Percentiles rank a stretch among this genome's conserved stretches.
phyloP scores from a whole-genome alignment of 1,140 invertebrate species.

The Drosophila kikkawai region DNA sequence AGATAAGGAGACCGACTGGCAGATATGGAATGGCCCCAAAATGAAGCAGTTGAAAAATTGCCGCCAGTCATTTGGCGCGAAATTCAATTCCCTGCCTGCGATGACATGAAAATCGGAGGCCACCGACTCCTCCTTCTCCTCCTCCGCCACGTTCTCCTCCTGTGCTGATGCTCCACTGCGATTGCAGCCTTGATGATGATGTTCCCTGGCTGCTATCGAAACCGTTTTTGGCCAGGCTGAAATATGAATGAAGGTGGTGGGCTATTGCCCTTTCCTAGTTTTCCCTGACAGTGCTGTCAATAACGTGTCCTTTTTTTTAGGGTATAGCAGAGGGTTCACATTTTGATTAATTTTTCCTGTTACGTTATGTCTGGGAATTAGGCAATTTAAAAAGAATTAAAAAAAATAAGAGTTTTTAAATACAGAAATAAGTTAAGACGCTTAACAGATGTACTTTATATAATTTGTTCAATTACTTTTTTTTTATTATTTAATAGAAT shows the following conservation, averaged over 20 bases:
- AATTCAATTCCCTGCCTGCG: conserved; percentile 81
- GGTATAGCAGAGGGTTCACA: not conserved
- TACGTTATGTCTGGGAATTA: not conserved
- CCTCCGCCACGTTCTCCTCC: not conserved
- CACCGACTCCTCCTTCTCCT: conserved; percentile 6
- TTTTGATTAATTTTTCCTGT: not conserved
- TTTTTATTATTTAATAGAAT: not conserved
- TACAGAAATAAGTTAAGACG: not conserved
- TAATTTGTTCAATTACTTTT: not conserved
- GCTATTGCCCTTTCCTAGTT: conserved; percentile 3
- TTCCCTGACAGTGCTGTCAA: not conserved
- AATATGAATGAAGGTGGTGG: conserved; percentile 46
- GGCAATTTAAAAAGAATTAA: not conserved
- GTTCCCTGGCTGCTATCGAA: conserved; percentile 62
- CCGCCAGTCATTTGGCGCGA: conserved; percentile 80
- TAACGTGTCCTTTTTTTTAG: not conserved
- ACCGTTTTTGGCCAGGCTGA: conserved; percentile 48
- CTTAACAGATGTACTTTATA: too few relatives aligned
- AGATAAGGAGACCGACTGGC: conserved; percentile 46
- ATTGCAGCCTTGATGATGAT: conserved; percentile 59
- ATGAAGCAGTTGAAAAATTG: conserved; percentile 76
- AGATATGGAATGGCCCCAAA: conserved; percentile 64
- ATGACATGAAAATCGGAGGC: conserved; percentile 69
- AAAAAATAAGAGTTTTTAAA: not conserved
- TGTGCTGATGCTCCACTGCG: conserved; percentile 14